Percentiles rank a stretch among this genome's conserved stretches.
phyloP scores from a whole-genome alignment of 2,888 invertebrate species.

The Pseudanteris insignis region DNA sequence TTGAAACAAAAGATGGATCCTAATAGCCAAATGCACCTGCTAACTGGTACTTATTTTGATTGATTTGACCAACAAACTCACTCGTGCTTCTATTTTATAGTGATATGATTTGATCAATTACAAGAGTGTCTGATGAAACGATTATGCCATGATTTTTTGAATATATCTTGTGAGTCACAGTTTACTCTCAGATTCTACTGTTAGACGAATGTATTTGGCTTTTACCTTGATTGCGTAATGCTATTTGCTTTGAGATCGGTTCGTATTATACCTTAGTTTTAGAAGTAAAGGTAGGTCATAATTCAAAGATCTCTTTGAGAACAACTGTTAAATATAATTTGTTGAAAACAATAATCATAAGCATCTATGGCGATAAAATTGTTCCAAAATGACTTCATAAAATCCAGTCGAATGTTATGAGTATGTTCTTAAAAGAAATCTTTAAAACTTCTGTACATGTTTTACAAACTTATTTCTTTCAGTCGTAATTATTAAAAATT shows the following conservation, averaged over 20 bases:
- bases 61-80: slow-evolving; percentile 3
- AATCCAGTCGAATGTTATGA: neutral
- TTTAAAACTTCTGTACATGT: slow-evolving; percentile 37
- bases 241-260: slow-evolving; percentile 67
- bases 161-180: slow-evolving; percentile 35
- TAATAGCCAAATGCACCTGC: too few relatives aligned
- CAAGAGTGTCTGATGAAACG: slow-evolving; percentile 26
- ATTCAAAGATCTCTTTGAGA: slow-evolving; percentile 44
- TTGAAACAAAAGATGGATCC: too few relatives aligned
- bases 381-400: too few relatives aligned
- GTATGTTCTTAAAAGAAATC: slow-evolving; percentile 52
- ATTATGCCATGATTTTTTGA: slow-evolving; percentile 20
- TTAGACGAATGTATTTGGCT: slow-evolving; percentile 63
- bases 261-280: slow-evolving; percentile 64
- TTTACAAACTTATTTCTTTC: slow-evolving; percentile 13
- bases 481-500: too few relatives aligned
- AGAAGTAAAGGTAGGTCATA: slow-evolving; percentile 63
- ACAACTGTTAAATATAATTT: too few relatives aligned
- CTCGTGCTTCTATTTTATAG: neutral
- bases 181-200: slow-evolving; percentile 50
- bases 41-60: too few relatives aligned
- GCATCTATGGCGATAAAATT: too few relatives aligned
- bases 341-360: too few relatives aligned
- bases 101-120: slow-evolving; percentile 15
- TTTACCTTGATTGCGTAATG: slow-evolving; percentile 66